phyloP scores from a whole-genome alignment of 2,888 invertebrate genomes.

The Neria commutata region DNA sequence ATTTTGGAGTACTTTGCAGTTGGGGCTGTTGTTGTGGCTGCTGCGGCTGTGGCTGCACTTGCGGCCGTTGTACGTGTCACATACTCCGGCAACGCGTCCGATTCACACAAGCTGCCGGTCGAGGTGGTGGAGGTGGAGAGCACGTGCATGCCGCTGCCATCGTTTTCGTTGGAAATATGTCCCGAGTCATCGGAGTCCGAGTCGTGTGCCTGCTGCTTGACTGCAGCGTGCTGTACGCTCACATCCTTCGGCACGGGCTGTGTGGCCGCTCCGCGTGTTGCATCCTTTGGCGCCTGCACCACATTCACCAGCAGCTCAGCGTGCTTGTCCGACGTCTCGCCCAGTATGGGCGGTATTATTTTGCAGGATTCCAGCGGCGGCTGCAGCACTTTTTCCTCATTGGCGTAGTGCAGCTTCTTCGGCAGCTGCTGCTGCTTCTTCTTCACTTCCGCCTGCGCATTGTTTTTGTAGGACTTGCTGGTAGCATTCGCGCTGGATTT shows the following conservation, averaged over 20 bases:
- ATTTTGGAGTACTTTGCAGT: conserved; percentile 48
- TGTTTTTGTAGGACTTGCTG: not conserved
- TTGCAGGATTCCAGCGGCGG: conserved; percentile 56
- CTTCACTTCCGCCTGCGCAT: not conserved
- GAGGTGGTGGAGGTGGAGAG: conserved; percentile 33
- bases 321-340: conserved; percentile 56
- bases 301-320: conserved; percentile 56
- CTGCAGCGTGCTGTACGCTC: no score
- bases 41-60: conserved; percentile 1
- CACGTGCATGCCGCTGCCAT: conserved; percentile 43
- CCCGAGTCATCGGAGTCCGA: conserved; percentile 79
- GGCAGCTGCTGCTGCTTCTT: not conserved
- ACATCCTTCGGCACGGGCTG: conserved; percentile 25
- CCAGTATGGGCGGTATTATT: conserved; percentile 57
- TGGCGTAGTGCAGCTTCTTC: conserved; percentile 51
- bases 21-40: conserved; percentile 7
- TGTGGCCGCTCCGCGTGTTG: no score
- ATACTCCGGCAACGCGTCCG: conserved; percentile 36
- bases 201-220: not conserved
- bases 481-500: conserved; percentile 17
- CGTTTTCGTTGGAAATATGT: conserved; percentile 78
- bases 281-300: conserved; percentile 34
- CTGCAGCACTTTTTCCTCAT: conserved; percentile 51
- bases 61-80: conserved; percentile 42
- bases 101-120: conserved; percentile 30